phyloP scores from a whole-genome alignment of 2,888 invertebrate genomes.

The Elmis aenea region DNA sequence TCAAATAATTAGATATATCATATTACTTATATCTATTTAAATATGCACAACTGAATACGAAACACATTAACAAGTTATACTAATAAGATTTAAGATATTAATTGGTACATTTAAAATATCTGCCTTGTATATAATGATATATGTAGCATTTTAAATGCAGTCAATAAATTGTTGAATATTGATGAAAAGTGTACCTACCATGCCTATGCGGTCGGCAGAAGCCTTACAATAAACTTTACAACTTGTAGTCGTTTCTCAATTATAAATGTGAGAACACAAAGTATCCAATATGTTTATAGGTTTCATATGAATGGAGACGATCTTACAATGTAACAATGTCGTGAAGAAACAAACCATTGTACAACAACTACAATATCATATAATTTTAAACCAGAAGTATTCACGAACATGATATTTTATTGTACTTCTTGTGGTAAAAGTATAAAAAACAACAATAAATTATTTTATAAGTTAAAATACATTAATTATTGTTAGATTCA shows the following conservation, averaged over 20 bases:
- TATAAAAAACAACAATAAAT: no score
- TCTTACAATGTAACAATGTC: slow-evolving; percentile 26
- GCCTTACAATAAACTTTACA: slow-evolving; percentile 43
- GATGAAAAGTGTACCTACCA: slow-evolving; percentile 33
- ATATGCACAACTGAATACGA: no score
- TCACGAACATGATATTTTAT: no score
- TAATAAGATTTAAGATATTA: slow-evolving; percentile 24
- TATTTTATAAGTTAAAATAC: no score
- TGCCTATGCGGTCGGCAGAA: slow-evolving; percentile 37
- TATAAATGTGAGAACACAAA: slow-evolving; percentile 42
- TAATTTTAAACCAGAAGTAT: no score
- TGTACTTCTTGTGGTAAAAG: no score
- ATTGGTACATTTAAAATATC: slow-evolving; percentile 21
- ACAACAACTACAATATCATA: no score
- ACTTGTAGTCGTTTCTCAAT: slow-evolving; percentile 42
- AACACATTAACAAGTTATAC: slow-evolving; percentile 5
- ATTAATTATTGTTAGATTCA: no score
- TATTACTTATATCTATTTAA: no score
- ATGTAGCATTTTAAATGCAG: slow-evolving; percentile 29
- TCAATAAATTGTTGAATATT: slow-evolving; percentile 36
- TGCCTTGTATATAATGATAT: slow-evolving; percentile 22
- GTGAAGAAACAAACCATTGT: no score
- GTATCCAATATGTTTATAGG: slow-evolving; percentile 32
- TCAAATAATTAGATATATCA: no score
- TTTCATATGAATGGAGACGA: slow-evolving; percentile 23